These are phyloP conservation scores for Lynx canadensis DNA, from an alignment of 2,113 vertebrate species.

Conservation along the genomic window DNA sequence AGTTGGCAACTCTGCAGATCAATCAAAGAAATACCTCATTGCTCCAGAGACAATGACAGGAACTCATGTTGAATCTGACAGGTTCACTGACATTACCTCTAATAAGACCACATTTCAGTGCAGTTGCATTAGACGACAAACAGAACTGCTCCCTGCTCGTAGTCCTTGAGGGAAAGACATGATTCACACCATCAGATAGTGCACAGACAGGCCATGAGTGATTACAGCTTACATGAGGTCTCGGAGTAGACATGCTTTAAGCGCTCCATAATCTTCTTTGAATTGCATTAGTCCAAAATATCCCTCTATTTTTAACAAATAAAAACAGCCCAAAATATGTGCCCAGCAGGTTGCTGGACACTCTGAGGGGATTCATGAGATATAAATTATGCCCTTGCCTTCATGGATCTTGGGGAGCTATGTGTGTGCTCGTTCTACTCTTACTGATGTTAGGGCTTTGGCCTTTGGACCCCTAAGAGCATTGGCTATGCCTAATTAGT, in stretches of 20 bases:
- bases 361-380: background rate
- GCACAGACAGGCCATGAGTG: background rate
- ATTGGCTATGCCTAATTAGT: background rate
- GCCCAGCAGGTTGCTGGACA: background rate
- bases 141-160: fast-evolving
- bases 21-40: conserved; percentile 38
- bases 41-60: conserved; percentile 27
- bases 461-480: background rate
- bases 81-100: conserved; percentile 27
- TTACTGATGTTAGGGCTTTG: background rate
- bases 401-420: background rate
- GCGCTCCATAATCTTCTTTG: background rate
- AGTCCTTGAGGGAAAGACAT: background rate
- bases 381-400: fast-evolving
- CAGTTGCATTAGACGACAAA: background rate
- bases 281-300: background rate
- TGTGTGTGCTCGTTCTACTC: background rate
- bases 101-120: conserved; percentile 39
- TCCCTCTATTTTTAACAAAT: background rate
- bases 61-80: conserved; percentile 35
- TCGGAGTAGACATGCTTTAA: background rate
- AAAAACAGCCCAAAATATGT: background rate
- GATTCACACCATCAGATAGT: background rate
- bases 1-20: background rate
- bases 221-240: background rate